Percentiles rank a stretch among this genome's conserved stretches.
Evolutionary conservation across 1,140 invertebrate species (phyloP).

Genomic region (Drosophila lacertosa): DNA sequence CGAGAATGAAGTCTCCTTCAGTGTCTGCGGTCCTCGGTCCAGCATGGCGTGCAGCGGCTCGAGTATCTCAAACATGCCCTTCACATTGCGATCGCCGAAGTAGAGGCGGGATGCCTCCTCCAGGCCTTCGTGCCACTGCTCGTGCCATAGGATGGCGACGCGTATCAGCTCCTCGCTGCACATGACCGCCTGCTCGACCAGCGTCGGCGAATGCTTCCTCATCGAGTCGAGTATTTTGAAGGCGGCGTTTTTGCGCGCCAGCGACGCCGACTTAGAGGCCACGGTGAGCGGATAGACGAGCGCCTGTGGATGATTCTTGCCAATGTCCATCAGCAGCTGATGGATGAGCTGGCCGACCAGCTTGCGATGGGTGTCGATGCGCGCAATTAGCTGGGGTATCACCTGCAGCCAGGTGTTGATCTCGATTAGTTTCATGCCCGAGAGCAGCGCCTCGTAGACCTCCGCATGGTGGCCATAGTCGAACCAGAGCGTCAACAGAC

Average conservation of each 20-base stretch:
- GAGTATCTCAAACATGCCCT: slow-evolving; percentile 97
- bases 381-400: slow-evolving; percentile 98
- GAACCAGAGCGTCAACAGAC: slow-evolving; percentile 96
- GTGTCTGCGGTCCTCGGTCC: slow-evolving; percentile 95
- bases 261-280: slow-evolving; percentile 96
- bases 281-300: slow-evolving; percentile 99
- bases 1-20: slow-evolving; percentile 98
- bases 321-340: slow-evolving; percentile 96
- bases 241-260: slow-evolving; percentile 94
- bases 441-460: slow-evolving; percentile 96
- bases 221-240: slow-evolving; percentile 98
- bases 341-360: slow-evolving; percentile 96
- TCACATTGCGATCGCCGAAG: slow-evolving; percentile 97
- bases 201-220: slow-evolving; percentile 95
- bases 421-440: slow-evolving; percentile 96
- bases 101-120: slow-evolving; percentile 98
- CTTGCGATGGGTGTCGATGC: slow-evolving; percentile 96
- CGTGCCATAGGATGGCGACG: slow-evolving; percentile 99
- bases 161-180: slow-evolving; percentile 98
- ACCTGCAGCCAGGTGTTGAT: slow-evolving; percentile 99
- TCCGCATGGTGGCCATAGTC: slow-evolving; percentile 97
- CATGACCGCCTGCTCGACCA: slow-evolving; percentile 97
- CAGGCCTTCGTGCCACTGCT: slow-evolving; percentile 99
- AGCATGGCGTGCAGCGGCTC: slow-evolving; percentile 98
- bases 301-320: slow-evolving; percentile 95